phyloP scores from a whole-genome alignment of 2,888 invertebrate genomes.

The Microdon myrmicae region DNA sequence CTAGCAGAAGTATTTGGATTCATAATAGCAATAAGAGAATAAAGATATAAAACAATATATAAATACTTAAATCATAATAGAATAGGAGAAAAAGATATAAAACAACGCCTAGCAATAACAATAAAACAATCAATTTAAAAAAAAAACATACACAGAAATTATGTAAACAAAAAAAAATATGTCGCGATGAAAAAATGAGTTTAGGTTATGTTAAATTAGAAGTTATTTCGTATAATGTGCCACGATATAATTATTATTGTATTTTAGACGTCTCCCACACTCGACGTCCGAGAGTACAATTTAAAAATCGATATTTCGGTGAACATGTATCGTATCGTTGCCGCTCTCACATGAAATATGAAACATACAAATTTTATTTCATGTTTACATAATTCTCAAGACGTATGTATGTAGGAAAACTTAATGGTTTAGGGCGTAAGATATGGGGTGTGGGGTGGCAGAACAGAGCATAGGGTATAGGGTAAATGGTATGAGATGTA shows the following conservation, averaged over 20 bases:
- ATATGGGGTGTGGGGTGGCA: slow-evolving; percentile 2
- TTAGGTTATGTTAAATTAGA: too few species aligned
- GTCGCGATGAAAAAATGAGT: not conserved
- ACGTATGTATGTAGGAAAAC: slow-evolving; percentile 33
- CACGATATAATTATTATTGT: too few species aligned
- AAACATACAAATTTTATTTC: slow-evolving; percentile 43
- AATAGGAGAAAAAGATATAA: too few species aligned
- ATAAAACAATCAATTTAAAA: slow-evolving; percentile 1
- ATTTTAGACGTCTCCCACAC: slow-evolving; percentile 40
- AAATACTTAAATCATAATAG: too few species aligned
- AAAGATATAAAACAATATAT: too few species aligned
- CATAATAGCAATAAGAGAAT: too few species aligned
- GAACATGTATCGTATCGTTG: slow-evolving; percentile 40
- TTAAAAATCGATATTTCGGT: slow-evolving; percentile 48
- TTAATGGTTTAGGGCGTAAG: slow-evolving; percentile 27
- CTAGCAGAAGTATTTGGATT: too few species aligned
- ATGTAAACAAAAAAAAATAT: slow-evolving; percentile 1
- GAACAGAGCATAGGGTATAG: slow-evolving; percentile 7
- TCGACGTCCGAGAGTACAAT: too few species aligned
- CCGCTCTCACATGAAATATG: slow-evolving; percentile 44
- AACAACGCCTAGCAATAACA: too few species aligned
- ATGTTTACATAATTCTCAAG: slow-evolving; percentile 46
- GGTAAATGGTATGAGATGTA: slow-evolving; percentile 8
- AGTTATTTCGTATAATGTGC: too few species aligned
- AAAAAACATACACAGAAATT: too few species aligned